phyloP scores from a whole-genome alignment of 2,113 vertebrate genomes.

The Eonycteris spelaea region DNA sequence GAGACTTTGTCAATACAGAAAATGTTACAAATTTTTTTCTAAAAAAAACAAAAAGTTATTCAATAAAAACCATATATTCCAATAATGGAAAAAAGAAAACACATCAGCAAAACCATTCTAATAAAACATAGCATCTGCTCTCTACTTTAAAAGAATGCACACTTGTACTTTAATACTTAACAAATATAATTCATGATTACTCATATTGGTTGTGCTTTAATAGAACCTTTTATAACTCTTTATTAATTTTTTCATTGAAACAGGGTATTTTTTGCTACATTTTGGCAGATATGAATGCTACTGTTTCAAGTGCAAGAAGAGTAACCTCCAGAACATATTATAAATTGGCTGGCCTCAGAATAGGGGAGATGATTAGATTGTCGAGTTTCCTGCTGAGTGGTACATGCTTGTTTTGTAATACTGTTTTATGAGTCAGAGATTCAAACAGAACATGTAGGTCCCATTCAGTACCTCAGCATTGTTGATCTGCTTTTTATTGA shows the following conservation, averaged over 20 bases:
- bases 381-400: constrained; percentile 81
- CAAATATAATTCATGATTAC: neutral
- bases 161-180: constrained; percentile 44
- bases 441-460: constrained; percentile 82
- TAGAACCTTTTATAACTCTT: neutral
- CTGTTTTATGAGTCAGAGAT: constrained; percentile 80
- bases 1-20: constrained; percentile 6
- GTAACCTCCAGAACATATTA: constrained; percentile 77
- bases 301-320: constrained; percentile 77
- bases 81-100: constrained; percentile 15
- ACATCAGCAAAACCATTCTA: constrained; percentile 4
- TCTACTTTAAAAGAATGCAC: constrained; percentile 14
- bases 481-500: constrained; percentile 87
- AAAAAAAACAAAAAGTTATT: constrained; percentile 30
- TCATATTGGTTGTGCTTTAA: constrained; percentile 26
- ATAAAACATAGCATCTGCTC: neutral
- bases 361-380: constrained; percentile 82
- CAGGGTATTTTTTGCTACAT: constrained; percentile 54
- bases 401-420: constrained; percentile 82
- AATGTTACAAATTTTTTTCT: constrained; percentile 12
- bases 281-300: constrained; percentile 54
- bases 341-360: constrained; percentile 78
- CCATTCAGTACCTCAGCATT: constrained; percentile 78
- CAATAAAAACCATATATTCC: constrained; percentile 32
- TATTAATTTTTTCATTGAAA: constrained; percentile 37